A percentile compares a stretch with the other conserved stretches of the same genome.
phyloP scores from a whole-genome alignment of 2,797 vertebrate genomes.

The Sebastes minor region DNA sequence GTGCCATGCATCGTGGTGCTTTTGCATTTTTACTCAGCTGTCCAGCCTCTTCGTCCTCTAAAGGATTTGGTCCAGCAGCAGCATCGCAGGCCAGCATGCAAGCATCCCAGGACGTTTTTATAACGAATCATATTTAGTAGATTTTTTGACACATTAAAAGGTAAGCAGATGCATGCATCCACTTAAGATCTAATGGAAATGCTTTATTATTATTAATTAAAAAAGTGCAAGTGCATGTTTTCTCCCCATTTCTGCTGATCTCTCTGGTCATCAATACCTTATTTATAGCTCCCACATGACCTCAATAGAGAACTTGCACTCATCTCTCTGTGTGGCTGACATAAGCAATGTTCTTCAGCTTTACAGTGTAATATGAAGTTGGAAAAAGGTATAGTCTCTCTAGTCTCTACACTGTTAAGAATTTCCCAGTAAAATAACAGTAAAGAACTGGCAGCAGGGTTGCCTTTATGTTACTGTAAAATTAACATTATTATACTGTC shows the following conservation, averaged over 20 bases:
- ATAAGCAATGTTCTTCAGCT: background rate
- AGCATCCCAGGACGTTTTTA: conserved; percentile 32
- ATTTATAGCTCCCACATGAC: conserved; percentile 54
- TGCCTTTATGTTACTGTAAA: no score
- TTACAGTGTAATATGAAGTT: background rate
- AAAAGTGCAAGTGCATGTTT: background rate
- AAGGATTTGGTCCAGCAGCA: conserved; percentile 40
- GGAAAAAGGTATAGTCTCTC: background rate
- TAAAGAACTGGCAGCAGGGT: no score
- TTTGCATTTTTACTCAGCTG: conserved; percentile 33
- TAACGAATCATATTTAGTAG: conserved; percentile 23
- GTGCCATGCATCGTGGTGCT: conserved; percentile 13
- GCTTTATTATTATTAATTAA: background rate
- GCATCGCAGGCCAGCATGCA: conserved; percentile 48
- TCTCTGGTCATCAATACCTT: conserved; percentile 27
- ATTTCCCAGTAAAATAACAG: no score
- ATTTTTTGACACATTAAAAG: conserved; percentile 36
- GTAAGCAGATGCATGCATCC: conserved; percentile 36
- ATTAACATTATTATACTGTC: no score
- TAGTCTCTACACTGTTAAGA: no score
- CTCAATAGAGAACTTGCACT: conserved; percentile 31
- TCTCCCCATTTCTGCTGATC: conserved; percentile 1
- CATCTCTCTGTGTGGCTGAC: background rate
- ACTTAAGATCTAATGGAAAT: background rate
- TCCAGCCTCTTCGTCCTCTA: conserved; percentile 15